A percentile compares a stretch with the other conserved stretches of the same genome.
Conservation (phyloP, 2,888 invertebrate genomes). For the Crioceris asparagi region DNA sequence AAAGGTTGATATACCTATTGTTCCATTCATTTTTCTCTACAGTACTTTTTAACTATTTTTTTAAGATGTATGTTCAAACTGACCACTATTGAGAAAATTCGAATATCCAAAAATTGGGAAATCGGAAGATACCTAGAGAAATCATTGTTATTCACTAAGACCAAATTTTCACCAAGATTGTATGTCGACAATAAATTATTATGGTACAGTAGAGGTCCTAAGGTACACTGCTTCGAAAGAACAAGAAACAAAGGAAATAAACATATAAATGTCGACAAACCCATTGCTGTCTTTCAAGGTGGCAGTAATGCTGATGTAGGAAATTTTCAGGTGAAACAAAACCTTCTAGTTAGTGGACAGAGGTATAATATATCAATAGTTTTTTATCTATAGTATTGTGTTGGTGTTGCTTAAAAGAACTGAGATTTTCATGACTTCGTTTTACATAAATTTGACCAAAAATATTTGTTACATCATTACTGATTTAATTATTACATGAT, state of each 20-base stretch:
- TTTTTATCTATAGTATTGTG: neutral
- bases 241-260: constrained; percentile 17
- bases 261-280: no score
- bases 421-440: no score
- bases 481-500: no score
- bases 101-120: constrained; percentile 45
- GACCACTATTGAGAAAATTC: constrained; percentile 11
- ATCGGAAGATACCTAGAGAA: constrained; percentile 42
- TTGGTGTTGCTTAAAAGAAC: no score
- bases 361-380: constrained; percentile 27
- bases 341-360: constrained; percentile 37
- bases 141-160: constrained; percentile 33
- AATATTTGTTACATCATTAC: no score
- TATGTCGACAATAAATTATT: constrained; percentile 40
- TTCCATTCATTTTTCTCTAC: constrained; percentile 1
- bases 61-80: constrained; percentile 15
- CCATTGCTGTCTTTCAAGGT: constrained; percentile 10
- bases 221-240: constrained; percentile 32
- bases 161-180: constrained; percentile 45
- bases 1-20: no score
- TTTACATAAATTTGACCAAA: no score
- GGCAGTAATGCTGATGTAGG: constrained; percentile 36
- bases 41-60: constrained; percentile 3
- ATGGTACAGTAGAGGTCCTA: constrained; percentile 44
- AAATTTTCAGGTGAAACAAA: constrained; percentile 38